These are phyloP conservation scores for Siniperca knerii DNA, from an alignment of 2,113 vertebrate species.

Conservation along the genomic window DNA sequence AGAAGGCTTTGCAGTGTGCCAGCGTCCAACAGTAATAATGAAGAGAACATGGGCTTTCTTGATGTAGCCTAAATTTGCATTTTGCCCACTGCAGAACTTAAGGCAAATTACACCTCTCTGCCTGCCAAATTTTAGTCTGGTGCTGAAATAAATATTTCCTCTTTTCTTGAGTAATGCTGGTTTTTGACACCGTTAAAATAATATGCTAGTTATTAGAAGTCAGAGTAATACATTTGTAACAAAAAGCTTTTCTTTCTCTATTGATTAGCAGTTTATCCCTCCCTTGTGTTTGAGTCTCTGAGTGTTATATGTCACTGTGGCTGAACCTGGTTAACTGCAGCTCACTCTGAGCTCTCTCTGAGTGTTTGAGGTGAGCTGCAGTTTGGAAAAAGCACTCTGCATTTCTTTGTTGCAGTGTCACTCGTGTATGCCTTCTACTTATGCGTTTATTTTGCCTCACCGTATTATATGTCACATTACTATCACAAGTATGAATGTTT, in stretches of 20 bases:
- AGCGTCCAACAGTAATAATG: slow-evolving; percentile 33
- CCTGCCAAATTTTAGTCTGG: slow-evolving; percentile 40
- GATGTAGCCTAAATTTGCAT: slow-evolving; percentile 52
- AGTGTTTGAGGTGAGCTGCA: not conserved
- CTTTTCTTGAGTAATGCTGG: slow-evolving; percentile 16
- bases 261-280: slow-evolving; percentile 44
- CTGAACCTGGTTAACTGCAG: slow-evolving; percentile 12
- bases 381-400: not conserved
- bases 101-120: slow-evolving; percentile 26
- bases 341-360: not conserved
- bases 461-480: not conserved
- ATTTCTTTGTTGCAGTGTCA: not conserved
- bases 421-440: not conserved
- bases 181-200: slow-evolving; percentile 30
- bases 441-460: not conserved
- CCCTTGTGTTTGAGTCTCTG: slow-evolving; percentile 28
- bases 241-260: slow-evolving; percentile 20
- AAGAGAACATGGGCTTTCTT: slow-evolving; percentile 30
- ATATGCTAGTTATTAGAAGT: slow-evolving; percentile 7
- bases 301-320: slow-evolving; percentile 9
- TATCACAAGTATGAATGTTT: not conserved
- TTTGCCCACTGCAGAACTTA: slow-evolving; percentile 56
- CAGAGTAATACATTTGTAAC: not conserved
- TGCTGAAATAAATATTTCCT: slow-evolving; percentile 34
- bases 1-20: slow-evolving; percentile 21